Conservation (phyloP, 2,888 invertebrate genomes). For the Harpagoxenus sublaevis region DNA sequence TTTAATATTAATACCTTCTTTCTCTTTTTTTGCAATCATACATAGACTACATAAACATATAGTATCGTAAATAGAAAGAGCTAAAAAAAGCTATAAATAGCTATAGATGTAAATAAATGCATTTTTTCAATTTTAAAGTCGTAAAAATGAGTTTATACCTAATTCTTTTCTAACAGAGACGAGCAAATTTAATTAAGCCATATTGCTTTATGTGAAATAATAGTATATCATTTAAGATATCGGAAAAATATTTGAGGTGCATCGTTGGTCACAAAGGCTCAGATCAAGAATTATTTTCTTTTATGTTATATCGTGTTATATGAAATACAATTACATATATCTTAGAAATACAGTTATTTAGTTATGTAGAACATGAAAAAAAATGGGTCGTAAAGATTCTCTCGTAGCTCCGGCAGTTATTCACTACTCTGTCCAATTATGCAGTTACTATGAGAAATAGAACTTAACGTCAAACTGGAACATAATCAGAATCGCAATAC, state of each 20-base stretch:
- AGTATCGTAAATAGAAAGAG: not conserved
- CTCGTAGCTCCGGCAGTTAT: not conserved
- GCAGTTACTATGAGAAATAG: constrained; percentile 11
- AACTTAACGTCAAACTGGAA: not conserved
- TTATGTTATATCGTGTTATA: not conserved
- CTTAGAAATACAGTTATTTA: constrained; percentile 2
- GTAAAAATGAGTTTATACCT: not conserved
- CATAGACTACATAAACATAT: not conserved
- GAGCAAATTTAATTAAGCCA: not conserved
- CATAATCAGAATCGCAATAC: not conserved
- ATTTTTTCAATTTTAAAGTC: not conserved
- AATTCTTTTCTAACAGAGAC: not conserved
- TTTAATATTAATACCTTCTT: not conserved
- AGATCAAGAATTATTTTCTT: not conserved
- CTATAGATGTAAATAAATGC: not conserved
- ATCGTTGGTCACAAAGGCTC: not conserved
- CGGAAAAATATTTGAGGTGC: not conserved
- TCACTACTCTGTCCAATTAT: constrained; percentile 4
- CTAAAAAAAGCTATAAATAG: not conserved
- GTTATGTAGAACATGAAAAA: not conserved
- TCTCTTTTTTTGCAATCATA: not conserved
- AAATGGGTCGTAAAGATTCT: constrained; percentile 14
- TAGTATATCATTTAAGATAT: not conserved
- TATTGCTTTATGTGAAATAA: not conserved
- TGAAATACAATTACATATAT: not conserved